Conservation (phyloP, 1,140 invertebrate genomes). For the Drusus annulatus region DNA sequence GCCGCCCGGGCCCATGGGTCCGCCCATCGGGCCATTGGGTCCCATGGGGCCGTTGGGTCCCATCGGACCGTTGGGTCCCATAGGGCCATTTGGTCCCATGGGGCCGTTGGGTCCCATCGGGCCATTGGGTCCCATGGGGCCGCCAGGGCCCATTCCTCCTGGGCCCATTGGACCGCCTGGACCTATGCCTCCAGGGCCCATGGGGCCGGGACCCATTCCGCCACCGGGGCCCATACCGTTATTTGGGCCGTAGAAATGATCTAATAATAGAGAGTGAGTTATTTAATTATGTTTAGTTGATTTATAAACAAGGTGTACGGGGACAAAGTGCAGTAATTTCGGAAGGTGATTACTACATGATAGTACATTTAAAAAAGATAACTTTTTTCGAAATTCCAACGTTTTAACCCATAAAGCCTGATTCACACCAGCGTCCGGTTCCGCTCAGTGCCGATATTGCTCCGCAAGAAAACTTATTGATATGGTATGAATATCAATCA, state of each 20-base stretch:
- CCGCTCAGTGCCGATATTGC: too few relatives aligned
- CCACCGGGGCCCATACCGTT: constrained; percentile 54
- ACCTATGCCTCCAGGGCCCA: constrained; percentile 43
- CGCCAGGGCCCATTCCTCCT: constrained; percentile 51
- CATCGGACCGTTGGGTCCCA: constrained; percentile 13
- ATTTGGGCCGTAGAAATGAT: constrained; percentile 54
- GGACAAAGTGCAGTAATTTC: too few relatives aligned
- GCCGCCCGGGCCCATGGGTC: constrained; percentile 46
- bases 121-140: constrained; percentile 67
- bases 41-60: constrained; percentile 18
- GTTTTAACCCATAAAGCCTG: too few relatives aligned
- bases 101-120: constrained; percentile 44
- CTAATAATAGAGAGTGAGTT: constrained; percentile 2
- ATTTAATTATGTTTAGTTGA: too few relatives aligned
- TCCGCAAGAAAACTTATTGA: too few relatives aligned
- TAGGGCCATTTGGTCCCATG: too few relatives aligned
- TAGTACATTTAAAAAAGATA: too few relatives aligned
- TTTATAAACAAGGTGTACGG: too few relatives aligned
- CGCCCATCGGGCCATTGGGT: constrained; percentile 24
- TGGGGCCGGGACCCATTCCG: constrained; percentile 51
- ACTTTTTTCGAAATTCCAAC: too few relatives aligned
- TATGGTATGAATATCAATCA: too few relatives aligned
- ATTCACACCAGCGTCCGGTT: too few relatives aligned
- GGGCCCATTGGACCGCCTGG: constrained; percentile 15
- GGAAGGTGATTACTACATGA: too few relatives aligned